Base-by-base conservation (phyloP, 1,140 invertebrate species). In the Drosophila ohnishii region DNA sequence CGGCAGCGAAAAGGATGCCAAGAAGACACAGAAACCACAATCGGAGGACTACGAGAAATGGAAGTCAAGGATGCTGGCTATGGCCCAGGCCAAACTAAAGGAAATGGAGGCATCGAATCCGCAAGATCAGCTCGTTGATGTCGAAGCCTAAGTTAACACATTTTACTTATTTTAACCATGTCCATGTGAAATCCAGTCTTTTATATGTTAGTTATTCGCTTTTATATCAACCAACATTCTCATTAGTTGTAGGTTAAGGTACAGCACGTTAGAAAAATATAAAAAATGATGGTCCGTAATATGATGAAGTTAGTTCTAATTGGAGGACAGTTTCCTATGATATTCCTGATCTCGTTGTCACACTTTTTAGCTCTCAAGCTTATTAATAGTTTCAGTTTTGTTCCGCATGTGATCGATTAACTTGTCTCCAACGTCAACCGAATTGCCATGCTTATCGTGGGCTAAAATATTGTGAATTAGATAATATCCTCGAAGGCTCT, bases 41-140 rank as follows among this genome's bases (percentile, higher is more conserved):
- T 40, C 71, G 2, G 90, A 91, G 57, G 90, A 91, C 16, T 91
- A 91, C 59, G 86, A 91, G 14, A 75, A 77, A 34, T 91, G 90
- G 90, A 91, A 91, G 14, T 51, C 66, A 7, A 66, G 90, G 61
- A 91, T 91, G 69, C 40, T 91, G 16, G 72, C 59, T 1, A 44
- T 45, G 37, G 90, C 90, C 1, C 39, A 91, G 9, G 78, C 75
- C 8, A 72, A 88, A 37, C 47, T 91, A 2, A 75, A 67, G 32
- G 48, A 80, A 48, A 11, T 65, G 7, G 64, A 79, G 34, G 30
- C 34, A 32, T 7, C 19, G 13, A n/a, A 44, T 11, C 4, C 13
- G 9, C 16, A 53, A 30, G 25, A 34, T 5, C n/a, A 37, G n/a
- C 7, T 19, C n/a, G 8, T 30, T 11, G 25, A 55, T 7, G 14